Percentiles rank a stretch among this genome's conserved stretches.
These are phyloP conservation scores for Thyatira batis DNA, from an alignment of 2,888 invertebrate genomes.

Conservation along the genomic window DNA sequence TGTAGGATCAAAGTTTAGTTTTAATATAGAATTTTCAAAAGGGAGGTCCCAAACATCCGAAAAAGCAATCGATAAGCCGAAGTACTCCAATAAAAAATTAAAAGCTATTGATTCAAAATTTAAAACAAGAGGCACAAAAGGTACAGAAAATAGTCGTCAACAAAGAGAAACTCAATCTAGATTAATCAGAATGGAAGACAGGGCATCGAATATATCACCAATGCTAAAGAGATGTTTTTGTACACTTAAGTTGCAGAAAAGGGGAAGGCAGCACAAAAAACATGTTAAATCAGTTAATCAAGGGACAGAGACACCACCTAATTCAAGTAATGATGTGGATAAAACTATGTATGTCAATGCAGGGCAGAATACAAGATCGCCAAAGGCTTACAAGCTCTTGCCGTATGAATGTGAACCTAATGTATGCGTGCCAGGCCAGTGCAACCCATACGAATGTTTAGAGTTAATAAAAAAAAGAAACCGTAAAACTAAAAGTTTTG, in stretches of 20 bases:
- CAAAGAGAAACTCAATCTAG: conserved; percentile 20
- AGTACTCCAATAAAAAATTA: conserved; percentile 5
- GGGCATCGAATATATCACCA: conserved; percentile 20
- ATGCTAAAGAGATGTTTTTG: conserved; percentile 44
- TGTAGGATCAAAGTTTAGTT: conserved; percentile 40
- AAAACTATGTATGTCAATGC: conserved; percentile 16
- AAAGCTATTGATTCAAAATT: conserved; percentile 3
- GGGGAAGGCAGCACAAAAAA: conserved; percentile 20
- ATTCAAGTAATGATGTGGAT: conserved; percentile 11
- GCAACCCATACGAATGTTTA: conserved; percentile 38
- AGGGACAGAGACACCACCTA: conserved; percentile 25
- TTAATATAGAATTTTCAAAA: conserved; percentile 43
- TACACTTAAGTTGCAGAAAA: conserved; percentile 37
- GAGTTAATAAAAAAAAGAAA: conserved; percentile 26
- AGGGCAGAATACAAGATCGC: conserved; percentile 20
- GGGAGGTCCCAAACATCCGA: conserved; percentile 7
- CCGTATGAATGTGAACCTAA: conserved; percentile 45
- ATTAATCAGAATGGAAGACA: conserved; percentile 20
- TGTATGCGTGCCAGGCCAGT: conserved; percentile 39
- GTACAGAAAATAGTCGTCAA: conserved; percentile 1
- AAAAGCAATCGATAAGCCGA: conserved; percentile 4
- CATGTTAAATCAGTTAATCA: conserved; percentile 8
- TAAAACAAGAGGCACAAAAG: conserved; percentile 17
- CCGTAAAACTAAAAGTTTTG: conserved; percentile 14
- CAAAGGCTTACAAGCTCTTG: conserved; percentile 19